phyloP scores from a whole-genome alignment of 2,113 vertebrate genomes.

The Phyllopteryx taeniolatus region DNA sequence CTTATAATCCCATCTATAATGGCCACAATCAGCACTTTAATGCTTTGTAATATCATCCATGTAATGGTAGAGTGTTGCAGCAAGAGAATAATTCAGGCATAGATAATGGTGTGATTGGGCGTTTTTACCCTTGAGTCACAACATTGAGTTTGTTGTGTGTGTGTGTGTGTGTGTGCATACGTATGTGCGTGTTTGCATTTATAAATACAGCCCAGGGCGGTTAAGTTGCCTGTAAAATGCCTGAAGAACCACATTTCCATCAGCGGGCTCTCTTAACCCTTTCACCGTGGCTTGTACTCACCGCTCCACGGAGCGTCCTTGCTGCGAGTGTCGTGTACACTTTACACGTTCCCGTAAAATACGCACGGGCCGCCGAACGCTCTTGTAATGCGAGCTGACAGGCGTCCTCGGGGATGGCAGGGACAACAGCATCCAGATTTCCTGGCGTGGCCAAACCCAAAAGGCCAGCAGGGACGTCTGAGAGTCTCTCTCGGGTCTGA shows the following conservation, averaged over 20 bases:
- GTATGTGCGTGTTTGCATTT: constrained; percentile 45
- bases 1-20: constrained; percentile 70
- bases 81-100: constrained; percentile 69
- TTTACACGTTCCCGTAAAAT: constrained; percentile 47
- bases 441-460: constrained; percentile 29
- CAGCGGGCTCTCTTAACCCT: constrained; percentile 74
- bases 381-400: constrained; percentile 67
- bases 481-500: constrained; percentile 22
- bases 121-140: constrained; percentile 75
- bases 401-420: constrained; percentile 51
- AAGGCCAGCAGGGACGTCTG: constrained; percentile 26
- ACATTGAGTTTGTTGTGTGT: constrained; percentile 64
- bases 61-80: constrained; percentile 69
- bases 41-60: constrained; percentile 69
- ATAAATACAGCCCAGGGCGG: constrained; percentile 54
- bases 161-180: constrained; percentile 32
- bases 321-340: constrained; percentile 56
- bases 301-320: constrained; percentile 47
- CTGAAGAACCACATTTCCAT: constrained; percentile 62
- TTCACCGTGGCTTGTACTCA: constrained; percentile 45
- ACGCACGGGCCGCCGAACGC: constrained; percentile 36
- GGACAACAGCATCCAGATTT: constrained; percentile 29
- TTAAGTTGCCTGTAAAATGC: constrained; percentile 65
- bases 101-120: constrained; percentile 64
- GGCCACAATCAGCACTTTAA: constrained; percentile 70